These are phyloP conservation scores for Toxonevra muliebris DNA, from an alignment of 2,888 invertebrate genomes.

Conservation along the genomic window DNA sequence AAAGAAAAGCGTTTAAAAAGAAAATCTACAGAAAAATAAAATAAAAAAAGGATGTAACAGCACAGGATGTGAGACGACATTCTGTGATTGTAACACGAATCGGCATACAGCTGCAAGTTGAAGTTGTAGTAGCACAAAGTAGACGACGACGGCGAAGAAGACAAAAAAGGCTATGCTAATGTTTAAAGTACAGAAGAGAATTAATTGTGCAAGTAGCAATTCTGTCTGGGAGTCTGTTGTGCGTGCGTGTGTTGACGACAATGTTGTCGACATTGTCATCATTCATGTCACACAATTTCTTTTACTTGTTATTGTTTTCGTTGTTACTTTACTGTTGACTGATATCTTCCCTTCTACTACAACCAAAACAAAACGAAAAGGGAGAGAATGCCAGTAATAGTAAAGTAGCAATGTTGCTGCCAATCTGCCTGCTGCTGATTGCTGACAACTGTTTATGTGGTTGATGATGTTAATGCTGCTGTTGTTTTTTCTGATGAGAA, in stretches of 20 bases:
- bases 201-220: constrained; percentile 31
- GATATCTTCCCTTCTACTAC: no score
- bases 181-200: constrained; percentile 33
- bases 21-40: background rate
- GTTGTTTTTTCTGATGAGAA: background rate
- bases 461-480: background rate
- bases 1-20: background rate
- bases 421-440: background rate
- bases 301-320: no score
- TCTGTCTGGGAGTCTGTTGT: no score
- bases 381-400: no score
- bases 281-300: no score
- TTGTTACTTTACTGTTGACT: no score
- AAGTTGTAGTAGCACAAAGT: no score
- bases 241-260: no score
- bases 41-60: background rate
- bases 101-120: background rate
- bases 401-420: background rate
- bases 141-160: background rate
- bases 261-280: no score
- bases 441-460: background rate
- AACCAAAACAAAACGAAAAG: no score
- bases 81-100: background rate
- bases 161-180: constrained; percentile 42
- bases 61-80: background rate